Percentiles rank a stretch among this genome's conserved stretches.
Conservation (phyloP, 2,797 vertebrate genomes). For the Sphenopsis melanotis region DNA sequence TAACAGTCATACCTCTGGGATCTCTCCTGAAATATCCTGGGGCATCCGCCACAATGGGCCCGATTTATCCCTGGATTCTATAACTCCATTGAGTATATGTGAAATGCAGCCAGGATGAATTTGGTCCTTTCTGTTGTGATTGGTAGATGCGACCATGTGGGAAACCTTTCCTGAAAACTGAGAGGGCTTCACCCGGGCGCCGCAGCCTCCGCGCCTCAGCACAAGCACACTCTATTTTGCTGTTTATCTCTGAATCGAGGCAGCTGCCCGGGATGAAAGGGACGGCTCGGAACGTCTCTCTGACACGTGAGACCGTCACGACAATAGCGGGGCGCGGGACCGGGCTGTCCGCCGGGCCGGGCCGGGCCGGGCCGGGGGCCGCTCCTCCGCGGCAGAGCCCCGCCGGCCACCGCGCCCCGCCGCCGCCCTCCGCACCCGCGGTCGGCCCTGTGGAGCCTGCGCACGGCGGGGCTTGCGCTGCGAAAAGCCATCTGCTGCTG, state of each 20-base stretch:
- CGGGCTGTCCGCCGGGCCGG: neutral
- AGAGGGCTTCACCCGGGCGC: constrained; percentile 20
- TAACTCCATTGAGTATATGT: constrained; percentile 16
- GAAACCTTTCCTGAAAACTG: constrained; percentile 45
- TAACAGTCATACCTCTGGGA: constrained; percentile 16
- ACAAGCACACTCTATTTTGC: neutral
- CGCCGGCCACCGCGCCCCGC: neutral
- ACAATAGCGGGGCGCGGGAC: neutral
- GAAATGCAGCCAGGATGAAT: constrained; percentile 48
- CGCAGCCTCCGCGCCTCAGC: neutral
- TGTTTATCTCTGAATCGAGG: neutral
- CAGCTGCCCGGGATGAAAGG: neutral
- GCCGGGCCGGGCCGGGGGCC: neutral
- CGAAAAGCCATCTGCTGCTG: neutral
- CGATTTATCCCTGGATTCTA: constrained; percentile 30
- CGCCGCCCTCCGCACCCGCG: neutral
- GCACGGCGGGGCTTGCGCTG: neutral
- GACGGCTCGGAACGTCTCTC: neutral
- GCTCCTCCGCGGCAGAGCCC: neutral
- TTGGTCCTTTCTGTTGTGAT: constrained; percentile 52
- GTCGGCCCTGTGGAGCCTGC: neutral
- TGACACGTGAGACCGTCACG: neutral
- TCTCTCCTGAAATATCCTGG: constrained; percentile 26
- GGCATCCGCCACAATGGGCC: constrained; percentile 44
- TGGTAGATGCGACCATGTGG: constrained; percentile 60